Percentiles rank a stretch among this genome's conserved stretches.
Evolutionary conservation across 1,140 invertebrate species (phyloP).

Genomic region (Caenorhabditis tropicalis): DNA sequence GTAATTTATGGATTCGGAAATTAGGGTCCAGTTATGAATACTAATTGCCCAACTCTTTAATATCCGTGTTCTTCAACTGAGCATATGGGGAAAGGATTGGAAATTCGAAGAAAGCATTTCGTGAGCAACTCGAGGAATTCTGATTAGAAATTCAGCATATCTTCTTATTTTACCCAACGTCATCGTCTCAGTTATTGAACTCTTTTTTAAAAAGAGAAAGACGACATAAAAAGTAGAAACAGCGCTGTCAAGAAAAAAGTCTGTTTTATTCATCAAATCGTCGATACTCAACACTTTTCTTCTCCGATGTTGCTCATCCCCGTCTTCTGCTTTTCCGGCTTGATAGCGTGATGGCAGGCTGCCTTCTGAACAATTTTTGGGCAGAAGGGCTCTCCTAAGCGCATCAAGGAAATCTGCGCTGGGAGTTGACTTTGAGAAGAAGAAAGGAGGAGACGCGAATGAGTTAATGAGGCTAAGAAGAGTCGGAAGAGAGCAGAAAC

Average conservation of each 20-base stretch:
- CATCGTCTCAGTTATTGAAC: not conserved
- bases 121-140: not conserved
- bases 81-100: not conserved
- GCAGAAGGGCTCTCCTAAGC: not conserved
- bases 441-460: not conserved
- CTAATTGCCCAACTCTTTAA: too few relatives aligned
- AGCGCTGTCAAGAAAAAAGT: constrained; percentile 37
- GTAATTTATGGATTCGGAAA: not conserved
- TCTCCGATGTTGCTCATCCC: not conserved
- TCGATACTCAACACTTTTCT: not conserved
- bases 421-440: not conserved
- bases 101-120: not conserved
- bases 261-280: constrained; percentile 46
- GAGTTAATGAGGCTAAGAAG: constrained; percentile 22
- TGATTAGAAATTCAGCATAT: constrained; percentile 14
- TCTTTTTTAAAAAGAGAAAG: not conserved
- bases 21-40: not conserved
- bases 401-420: not conserved
- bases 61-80: not conserved
- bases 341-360: constrained; percentile 3
- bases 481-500: not conserved
- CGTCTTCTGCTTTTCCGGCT: not conserved
- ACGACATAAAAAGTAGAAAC: not conserved
- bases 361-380: not conserved
- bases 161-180: not conserved